phyloP scores from a whole-genome alignment of 2,113 vertebrate genomes.

The Haplochromis burtoni region DNA sequence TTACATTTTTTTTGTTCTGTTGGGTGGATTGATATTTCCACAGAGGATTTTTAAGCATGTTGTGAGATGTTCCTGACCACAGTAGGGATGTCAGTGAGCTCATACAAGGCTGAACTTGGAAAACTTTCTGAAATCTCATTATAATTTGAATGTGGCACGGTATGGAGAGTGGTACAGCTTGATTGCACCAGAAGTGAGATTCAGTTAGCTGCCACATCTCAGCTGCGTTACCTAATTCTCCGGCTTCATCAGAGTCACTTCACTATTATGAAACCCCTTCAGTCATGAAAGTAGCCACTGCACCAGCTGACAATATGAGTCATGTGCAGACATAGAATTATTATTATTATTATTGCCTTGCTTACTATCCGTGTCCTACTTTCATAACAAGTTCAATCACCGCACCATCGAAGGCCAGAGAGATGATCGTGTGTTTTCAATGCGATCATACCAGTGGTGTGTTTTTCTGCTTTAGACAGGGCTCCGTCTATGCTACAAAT shows the following conservation, averaged over 20 bases:
- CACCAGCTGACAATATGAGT: neutral
- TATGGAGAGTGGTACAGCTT: too few species aligned
- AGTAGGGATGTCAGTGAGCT: neutral
- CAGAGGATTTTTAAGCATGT: neutral
- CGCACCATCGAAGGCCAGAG: neutral
- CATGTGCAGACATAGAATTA: neutral
- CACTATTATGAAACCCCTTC: neutral
- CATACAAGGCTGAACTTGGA: neutral
- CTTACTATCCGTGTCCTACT: neutral
- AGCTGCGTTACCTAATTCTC: neutral
- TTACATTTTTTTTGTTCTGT: neutral
- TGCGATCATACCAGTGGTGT: neutral
- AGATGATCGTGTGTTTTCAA: neutral
- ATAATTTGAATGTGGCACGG: neutral
- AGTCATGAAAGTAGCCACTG: neutral
- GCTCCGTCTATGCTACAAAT: neutral
- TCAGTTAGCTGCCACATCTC: conserved; percentile 23
- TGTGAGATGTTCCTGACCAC: neutral
- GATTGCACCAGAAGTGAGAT: conserved; percentile 13
- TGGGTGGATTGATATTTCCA: neutral
- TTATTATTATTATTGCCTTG: neutral
- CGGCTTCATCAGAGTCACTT: neutral
- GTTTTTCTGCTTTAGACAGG: neutral
- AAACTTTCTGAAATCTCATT: neutral
- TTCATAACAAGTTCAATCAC: neutral